Evolutionary conservation across 2,888 invertebrate genomes (phyloP).

Genomic region (Aporophyla nigra): DNA sequence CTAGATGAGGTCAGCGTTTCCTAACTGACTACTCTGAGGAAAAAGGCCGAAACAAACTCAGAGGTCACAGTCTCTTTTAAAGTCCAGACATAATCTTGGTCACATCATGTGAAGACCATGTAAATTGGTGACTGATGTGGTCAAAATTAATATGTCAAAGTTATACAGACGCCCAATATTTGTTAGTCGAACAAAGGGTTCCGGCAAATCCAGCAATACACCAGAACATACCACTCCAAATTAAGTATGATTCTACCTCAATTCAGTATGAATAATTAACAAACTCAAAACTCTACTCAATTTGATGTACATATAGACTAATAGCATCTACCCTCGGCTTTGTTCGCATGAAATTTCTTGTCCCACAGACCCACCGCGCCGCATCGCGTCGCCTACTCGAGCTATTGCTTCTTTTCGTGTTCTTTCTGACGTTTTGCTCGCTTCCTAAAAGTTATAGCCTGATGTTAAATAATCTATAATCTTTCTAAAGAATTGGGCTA

Average conservation of each 20-base stretch:
- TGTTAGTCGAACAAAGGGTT: background rate
- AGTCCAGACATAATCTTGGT: too few species aligned
- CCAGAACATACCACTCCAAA: background rate
- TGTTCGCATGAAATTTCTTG: too few species aligned
- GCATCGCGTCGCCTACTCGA: background rate
- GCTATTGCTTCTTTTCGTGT: too few species aligned
- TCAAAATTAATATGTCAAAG: background rate
- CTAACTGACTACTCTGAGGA: too few species aligned
- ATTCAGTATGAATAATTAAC: conserved; percentile 18
- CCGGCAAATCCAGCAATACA: conserved; percentile 1
- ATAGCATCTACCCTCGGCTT: background rate
- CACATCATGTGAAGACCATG: too few species aligned
- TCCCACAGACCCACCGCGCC: background rate
- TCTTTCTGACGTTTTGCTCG: background rate
- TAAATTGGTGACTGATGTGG: too few species aligned
- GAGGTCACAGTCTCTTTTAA: too few species aligned
- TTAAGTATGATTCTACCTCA: background rate
- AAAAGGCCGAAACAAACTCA: too few species aligned
- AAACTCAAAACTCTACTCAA: conserved; percentile 4
- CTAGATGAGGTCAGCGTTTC: too few species aligned
- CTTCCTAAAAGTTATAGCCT: background rate
- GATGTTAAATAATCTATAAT: too few species aligned
- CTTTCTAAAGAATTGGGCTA: background rate
- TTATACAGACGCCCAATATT: background rate
- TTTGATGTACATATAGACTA: background rate